These are phyloP conservation scores for Origma solitaria DNA, from an alignment of 2,113 vertebrate species.

Conservation along the genomic window DNA sequence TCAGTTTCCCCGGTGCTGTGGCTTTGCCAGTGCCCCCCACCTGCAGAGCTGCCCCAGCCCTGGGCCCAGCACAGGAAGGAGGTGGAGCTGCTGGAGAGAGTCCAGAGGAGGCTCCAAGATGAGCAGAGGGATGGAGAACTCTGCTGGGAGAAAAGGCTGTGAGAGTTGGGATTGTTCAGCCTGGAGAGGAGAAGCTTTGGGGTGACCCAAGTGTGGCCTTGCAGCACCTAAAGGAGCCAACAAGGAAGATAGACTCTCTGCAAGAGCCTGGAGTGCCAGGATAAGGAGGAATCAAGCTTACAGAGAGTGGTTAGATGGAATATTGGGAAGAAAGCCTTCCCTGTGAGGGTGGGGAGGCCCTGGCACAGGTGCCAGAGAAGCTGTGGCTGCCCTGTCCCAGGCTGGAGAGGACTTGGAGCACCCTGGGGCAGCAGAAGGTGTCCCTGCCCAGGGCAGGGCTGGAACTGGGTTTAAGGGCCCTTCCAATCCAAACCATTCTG, in stretches of 20 bases:
- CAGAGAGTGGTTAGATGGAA: background rate
- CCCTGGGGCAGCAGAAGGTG: fast-evolving
- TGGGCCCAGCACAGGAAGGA: background rate
- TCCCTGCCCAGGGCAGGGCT: background rate
- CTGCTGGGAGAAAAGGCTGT: background rate
- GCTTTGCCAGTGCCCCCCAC: background rate
- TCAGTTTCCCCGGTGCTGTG: background rate
- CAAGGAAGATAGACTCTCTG: fast-evolving
- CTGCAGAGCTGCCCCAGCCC: background rate
- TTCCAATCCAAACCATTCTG: background rate
- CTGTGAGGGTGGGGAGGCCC: fast-evolving
- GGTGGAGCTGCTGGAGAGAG: background rate
- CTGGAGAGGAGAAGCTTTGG: background rate
- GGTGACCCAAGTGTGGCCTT: background rate
- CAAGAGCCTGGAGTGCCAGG: background rate
- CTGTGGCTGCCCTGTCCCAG: background rate
- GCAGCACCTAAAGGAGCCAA: background rate
- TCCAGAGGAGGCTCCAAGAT: background rate
- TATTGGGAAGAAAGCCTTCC: fast-evolving
- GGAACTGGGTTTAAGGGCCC: fast-evolving
- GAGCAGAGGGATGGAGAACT: background rate
- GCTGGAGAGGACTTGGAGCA: fast-evolving
- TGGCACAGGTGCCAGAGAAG: background rate
- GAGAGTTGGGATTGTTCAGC: background rate
- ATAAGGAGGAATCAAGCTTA: background rate